Conservation (phyloP, 2,113 vertebrate species). For the Catharus fuscescens region DNA sequence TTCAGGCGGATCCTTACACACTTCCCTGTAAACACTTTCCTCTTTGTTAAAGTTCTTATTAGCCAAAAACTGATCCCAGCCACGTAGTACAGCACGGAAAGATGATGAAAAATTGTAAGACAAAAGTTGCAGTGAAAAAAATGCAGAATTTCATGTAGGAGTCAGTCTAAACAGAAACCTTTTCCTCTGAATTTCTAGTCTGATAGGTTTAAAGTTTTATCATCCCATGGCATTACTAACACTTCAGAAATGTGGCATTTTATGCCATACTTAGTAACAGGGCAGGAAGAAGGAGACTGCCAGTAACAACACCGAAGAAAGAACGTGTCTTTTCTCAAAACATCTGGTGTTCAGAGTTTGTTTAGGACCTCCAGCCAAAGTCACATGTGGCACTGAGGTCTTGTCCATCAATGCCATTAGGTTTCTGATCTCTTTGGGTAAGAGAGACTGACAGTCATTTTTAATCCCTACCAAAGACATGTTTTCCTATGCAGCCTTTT, state of each 20-base stretch:
- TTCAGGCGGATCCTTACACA: not conserved
- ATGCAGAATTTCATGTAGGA: not conserved
- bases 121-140: not conserved
- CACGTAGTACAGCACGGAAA: not conserved
- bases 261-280: not conserved
- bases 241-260: conserved; percentile 12
- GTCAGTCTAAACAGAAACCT: not conserved
- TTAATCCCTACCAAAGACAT: conserved; percentile 18
- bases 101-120: not conserved
- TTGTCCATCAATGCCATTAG: not conserved
- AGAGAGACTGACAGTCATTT: not conserved
- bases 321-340: not conserved
- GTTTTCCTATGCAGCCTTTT: conserved; percentile 40
- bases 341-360: not conserved
- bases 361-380: not conserved
- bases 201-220: not conserved
- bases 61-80: not conserved
- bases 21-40: not conserved
- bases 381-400: not conserved
- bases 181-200: not conserved
- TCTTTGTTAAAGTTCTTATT: not conserved
- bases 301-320: conserved; percentile 15
- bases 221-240: not conserved
- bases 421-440: not conserved
- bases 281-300: not conserved